These are phyloP conservation scores for Melopsittacus undulatus DNA, from an alignment of 2,797 vertebrate genomes.

Conservation along the genomic window DNA sequence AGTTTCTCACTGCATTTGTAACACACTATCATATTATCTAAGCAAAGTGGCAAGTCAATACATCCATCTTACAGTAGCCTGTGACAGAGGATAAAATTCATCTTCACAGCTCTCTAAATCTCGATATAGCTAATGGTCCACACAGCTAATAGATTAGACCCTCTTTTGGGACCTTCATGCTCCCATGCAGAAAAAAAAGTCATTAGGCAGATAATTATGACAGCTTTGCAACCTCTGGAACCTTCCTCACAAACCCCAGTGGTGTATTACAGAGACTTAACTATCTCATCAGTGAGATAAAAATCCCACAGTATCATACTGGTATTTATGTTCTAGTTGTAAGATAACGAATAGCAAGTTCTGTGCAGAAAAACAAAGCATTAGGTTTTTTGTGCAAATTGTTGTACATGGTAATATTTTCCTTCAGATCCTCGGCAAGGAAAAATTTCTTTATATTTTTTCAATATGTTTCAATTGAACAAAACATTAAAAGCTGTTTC, in stretches of 20 bases:
- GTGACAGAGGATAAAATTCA: neutral
- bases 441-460: neutral
- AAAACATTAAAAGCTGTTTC: neutral
- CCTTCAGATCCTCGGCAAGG: neutral
- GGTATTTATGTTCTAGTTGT: neutral
- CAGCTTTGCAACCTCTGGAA: neutral
- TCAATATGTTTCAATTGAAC: neutral
- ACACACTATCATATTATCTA: neutral
- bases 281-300: neutral
- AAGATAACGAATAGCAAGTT: neutral
- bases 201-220: neutral
- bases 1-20: neutral
- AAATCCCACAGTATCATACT: neutral
- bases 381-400: neutral
- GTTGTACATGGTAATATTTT: neutral
- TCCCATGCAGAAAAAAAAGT: neutral
- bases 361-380: neutral
- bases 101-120: neutral
- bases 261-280: neutral
- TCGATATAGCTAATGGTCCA: neutral
- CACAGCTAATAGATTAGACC: neutral
- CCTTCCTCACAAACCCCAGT: neutral
- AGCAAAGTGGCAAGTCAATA: neutral
- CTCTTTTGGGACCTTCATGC: neutral
- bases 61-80: neutral